Evolutionary conservation across 2,113 vertebrate species (phyloP).

Genomic region (Dicentrarchus labrax): DNA sequence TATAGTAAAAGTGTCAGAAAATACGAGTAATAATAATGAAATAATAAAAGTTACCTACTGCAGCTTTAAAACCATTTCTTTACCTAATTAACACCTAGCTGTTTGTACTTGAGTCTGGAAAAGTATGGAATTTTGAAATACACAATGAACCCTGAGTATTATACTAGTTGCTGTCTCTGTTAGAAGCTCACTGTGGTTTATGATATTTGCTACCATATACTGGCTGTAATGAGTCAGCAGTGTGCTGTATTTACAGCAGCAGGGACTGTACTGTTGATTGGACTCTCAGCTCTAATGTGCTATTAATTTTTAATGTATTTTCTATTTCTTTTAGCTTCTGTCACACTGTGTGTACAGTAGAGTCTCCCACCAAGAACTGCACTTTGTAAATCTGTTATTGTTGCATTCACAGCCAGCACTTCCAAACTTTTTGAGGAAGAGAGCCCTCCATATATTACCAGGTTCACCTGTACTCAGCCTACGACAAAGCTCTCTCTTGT

Average conservation of each 20-base stretch:
- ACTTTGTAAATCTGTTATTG: background rate
- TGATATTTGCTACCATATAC: background rate
- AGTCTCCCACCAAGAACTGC: background rate
- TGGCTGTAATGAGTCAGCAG: constrained; percentile 1
- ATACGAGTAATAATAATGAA: too few species aligned
- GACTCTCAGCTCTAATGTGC: constrained; percentile 10
- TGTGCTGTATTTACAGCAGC: background rate
- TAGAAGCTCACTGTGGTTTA: background rate
- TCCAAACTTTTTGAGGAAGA: background rate
- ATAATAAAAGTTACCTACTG: too few species aligned
- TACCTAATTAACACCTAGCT: too few species aligned
- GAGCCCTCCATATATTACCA: background rate
- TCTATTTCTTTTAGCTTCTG: background rate
- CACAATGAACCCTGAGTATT: too few species aligned
- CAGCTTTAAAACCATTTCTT: too few species aligned
- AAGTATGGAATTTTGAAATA: too few species aligned
- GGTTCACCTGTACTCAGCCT: background rate
- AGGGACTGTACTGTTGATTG: constrained; percentile 4
- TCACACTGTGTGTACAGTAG: background rate
- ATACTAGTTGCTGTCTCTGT: background rate
- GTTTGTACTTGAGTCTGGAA: too few species aligned
- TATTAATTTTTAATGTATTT: constrained; percentile 9
- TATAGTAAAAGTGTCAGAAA: too few species aligned
- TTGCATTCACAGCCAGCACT: background rate
- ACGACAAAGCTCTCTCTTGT: background rate